These are phyloP conservation scores for Melozone crissalis DNA, from an alignment of 2,113 vertebrate species.

Conservation along the genomic window DNA sequence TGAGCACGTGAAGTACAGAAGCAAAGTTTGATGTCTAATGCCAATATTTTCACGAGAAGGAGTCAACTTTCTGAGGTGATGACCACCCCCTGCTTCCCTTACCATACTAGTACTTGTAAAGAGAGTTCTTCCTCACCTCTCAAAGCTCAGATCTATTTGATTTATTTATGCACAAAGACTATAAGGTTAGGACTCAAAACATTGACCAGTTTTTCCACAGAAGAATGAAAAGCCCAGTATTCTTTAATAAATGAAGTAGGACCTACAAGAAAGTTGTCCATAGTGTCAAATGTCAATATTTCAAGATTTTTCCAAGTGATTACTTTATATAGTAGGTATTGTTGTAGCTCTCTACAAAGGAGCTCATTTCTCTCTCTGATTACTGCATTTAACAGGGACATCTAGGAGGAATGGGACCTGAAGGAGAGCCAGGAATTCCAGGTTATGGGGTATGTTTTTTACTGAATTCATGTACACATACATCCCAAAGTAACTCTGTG, in stretches of 20 bases:
- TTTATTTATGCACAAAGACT: neutral
- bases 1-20: neutral
- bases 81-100: neutral
- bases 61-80: neutral
- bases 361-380: constrained; percentile 36
- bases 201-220: neutral
- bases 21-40: neutral
- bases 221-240: neutral
- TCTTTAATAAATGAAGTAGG: neutral
- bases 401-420: constrained; percentile 84
- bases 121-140: neutral
- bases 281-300: neutral
- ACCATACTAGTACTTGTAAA: neutral
- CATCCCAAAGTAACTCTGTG: neutral
- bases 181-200: neutral
- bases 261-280: neutral
- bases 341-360: neutral
- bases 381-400: constrained; percentile 81
- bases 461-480: neutral
- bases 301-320: neutral
- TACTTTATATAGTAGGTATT: neutral
- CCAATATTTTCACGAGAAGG: neutral
- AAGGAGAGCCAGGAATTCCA: constrained; percentile 86
- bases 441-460: constrained; percentile 85
- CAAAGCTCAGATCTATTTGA: neutral